Percentiles rank a stretch among this genome's conserved stretches.
Evolutionary conservation across 2,888 invertebrate genomes (phyloP).

Genomic region (Pinctada fucata): DNA sequence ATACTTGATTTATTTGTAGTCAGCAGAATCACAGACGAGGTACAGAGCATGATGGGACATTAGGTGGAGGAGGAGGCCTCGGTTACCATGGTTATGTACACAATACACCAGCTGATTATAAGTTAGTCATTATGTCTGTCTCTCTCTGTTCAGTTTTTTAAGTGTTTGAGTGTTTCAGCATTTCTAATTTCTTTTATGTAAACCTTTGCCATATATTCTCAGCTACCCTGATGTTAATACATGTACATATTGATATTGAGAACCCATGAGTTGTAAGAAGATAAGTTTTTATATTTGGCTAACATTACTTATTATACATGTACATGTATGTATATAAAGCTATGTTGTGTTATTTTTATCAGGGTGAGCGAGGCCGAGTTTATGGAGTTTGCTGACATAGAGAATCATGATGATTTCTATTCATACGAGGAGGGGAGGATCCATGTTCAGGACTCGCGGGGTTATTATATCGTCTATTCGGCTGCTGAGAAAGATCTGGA

Average conservation of each 20-base stretch:
- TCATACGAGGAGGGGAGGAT: slow-evolving; percentile 73
- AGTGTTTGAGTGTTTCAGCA: too few species aligned
- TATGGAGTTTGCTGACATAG: slow-evolving; percentile 75
- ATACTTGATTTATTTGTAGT: slow-evolving; percentile 51
- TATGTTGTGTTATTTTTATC: slow-evolving; percentile 16
- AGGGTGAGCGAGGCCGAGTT: slow-evolving; percentile 75
- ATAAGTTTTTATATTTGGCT: too few species aligned
- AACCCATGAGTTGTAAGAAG: too few species aligned
- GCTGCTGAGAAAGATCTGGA: slow-evolving; percentile 71
- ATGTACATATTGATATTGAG: too few species aligned
- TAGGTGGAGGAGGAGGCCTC: slow-evolving; percentile 73
- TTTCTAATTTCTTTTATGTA: too few species aligned
- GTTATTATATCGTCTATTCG: slow-evolving; percentile 74
- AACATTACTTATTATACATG: too few species aligned
- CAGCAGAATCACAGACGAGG: slow-evolving; percentile 71
- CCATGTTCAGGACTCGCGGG: slow-evolving; percentile 76
- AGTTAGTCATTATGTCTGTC: slow-evolving; percentile 59
- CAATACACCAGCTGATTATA: slow-evolving; percentile 76
- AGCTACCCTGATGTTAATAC: too few species aligned
- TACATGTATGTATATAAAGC: too few species aligned
- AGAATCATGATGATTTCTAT: slow-evolving; percentile 77
- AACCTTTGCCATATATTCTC: too few species aligned
- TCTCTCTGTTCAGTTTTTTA: background rate
- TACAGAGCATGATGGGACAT: slow-evolving; percentile 66
- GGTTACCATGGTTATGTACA: slow-evolving; percentile 75